Percentiles rank a stretch among this genome's conserved stretches.
Evolutionary conservation across 1,140 invertebrate genomes (phyloP).

Genomic region (Babylonia areolata): DNA sequence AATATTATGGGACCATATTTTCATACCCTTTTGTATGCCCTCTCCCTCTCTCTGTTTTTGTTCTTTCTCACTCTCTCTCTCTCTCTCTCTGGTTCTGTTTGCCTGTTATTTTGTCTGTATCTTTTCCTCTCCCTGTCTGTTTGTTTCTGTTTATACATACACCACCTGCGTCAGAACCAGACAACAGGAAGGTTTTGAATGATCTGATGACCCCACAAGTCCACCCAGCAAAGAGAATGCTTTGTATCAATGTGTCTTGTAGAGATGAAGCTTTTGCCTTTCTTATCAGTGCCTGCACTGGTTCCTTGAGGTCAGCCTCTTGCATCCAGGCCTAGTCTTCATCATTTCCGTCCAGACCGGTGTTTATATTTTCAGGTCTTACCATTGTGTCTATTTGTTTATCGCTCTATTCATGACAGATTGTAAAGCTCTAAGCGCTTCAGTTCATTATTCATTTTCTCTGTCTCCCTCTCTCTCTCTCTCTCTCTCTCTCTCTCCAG

Average conservation of each 20-base stretch:
- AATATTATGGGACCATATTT: no score
- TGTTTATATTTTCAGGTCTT: background rate
- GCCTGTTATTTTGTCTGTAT: background rate
- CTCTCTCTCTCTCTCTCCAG: slow-evolving; percentile 25
- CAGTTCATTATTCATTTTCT: background rate
- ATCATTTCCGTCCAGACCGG: background rate
- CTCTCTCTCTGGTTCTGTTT: slow-evolving; percentile 19
- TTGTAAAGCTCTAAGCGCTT: background rate
- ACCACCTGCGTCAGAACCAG: no score
- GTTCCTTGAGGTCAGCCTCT: background rate
- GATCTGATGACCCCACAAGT: no score
- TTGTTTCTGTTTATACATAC: no score
- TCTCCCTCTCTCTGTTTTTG: background rate
- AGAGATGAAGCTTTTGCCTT: background rate
- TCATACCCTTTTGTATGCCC: background rate
- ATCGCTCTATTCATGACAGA: background rate
- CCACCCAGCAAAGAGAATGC: background rate
- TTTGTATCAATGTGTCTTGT: background rate
- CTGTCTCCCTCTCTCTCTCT: slow-evolving; percentile 9
- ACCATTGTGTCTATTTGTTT: background rate
- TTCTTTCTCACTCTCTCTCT: slow-evolving; percentile 14
- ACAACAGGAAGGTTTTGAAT: no score
- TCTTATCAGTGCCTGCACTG: no score
- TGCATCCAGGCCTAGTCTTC: background rate
- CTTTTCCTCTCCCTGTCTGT: background rate